Evolutionary conservation across 2,888 invertebrate genomes (phyloP), one percentile per base, ranked within the genome.

Genomic region (Cantharis flavilabris): DNA sequence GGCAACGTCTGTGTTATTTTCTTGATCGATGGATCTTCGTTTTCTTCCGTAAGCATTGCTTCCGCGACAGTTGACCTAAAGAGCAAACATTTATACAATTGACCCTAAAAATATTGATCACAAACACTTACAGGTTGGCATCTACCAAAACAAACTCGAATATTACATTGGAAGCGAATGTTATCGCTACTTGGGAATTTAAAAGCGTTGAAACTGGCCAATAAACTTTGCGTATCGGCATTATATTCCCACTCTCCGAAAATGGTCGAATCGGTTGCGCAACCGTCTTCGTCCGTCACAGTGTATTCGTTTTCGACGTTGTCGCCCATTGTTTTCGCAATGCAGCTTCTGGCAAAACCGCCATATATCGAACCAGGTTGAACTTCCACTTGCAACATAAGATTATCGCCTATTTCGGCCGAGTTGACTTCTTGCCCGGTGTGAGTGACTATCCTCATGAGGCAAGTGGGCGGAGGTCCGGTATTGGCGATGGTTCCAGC

Each of bases 401-500:
- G 78, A 78, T 84, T 82, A 70, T 84, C 84, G 10, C 97, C 97
- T 76, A 98, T 97, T 88, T 97, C 97, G 1, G 97, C 97, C 0
- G 96, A 95, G 87, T 93, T 95, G 76, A 98, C 96, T 88, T 96
- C 96, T 84, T 95, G 94, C 9, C 97, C 97, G 62, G 94, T 93
- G 62, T 94, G 93, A 26, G 96, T 95, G 20, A 97, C 95, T 81
- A 98, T 97, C 84, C 94, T 93, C 97, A 98, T 97, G 76, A 95
- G 91, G 87, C 97, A 97, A 11, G 95, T 95, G 10, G 97, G 97
- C 70, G 97, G 97, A 28, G 97, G 97, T 71, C 97, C 97, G 0
- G 97, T 97, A 86, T 98, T 97, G 64, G 97, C 97, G 80, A 98
- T 97, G 0, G 97, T 98, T 73, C 97, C 97, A 1, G 97, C 97